A percentile compares a stretch with the other conserved stretches of the same genome.
These are phyloP conservation scores for Sebastes kiyomatsui DNA, from an alignment of 2,797 vertebrate species.

Conservation along the genomic window DNA sequence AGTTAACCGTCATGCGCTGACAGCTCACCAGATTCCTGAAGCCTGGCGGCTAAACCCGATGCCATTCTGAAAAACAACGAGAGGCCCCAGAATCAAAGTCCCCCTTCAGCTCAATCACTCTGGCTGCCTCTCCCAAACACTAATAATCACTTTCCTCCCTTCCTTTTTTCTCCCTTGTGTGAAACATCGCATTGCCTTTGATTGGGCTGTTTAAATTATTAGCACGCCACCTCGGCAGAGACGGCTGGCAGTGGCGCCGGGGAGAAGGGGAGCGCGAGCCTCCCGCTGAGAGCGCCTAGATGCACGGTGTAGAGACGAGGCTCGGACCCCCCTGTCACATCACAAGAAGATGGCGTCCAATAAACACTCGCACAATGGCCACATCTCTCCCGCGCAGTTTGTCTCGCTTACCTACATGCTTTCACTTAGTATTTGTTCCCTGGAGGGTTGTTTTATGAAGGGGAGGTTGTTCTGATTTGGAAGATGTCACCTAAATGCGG, in stretches of 20 bases:
- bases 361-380: conserved; percentile 68
- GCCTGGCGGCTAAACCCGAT: conserved; percentile 71
- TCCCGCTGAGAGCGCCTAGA: conserved; percentile 76
- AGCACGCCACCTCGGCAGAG: conserved; percentile 81
- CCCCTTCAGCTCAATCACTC: conserved; percentile 82
- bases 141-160: conserved; percentile 84
- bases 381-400: conserved; percentile 59
- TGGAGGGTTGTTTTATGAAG: conserved; percentile 62
- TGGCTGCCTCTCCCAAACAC: conserved; percentile 82
- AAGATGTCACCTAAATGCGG: conserved; percentile 51
- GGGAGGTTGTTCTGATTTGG: conserved; percentile 52
- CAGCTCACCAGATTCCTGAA: conserved; percentile 75
- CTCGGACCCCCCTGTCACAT: conserved; percentile 82
- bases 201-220: conserved; percentile 89
- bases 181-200: conserved; percentile 85
- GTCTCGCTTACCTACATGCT: conserved; percentile 71
- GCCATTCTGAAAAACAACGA: conserved; percentile 75
- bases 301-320: conserved; percentile 67
- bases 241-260: conserved; percentile 71
- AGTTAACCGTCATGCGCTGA: conserved; percentile 65
- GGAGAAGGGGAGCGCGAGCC: conserved; percentile 71
- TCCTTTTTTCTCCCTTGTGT: conserved; percentile 77
- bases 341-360: conserved; percentile 76
- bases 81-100: conserved; percentile 84
- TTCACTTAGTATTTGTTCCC: conserved; percentile 76